Evolutionary conservation across 2,888 invertebrate genomes (phyloP), one percentile per base, ranked within the genome.

Genomic region (Drosophila merina): DNA sequence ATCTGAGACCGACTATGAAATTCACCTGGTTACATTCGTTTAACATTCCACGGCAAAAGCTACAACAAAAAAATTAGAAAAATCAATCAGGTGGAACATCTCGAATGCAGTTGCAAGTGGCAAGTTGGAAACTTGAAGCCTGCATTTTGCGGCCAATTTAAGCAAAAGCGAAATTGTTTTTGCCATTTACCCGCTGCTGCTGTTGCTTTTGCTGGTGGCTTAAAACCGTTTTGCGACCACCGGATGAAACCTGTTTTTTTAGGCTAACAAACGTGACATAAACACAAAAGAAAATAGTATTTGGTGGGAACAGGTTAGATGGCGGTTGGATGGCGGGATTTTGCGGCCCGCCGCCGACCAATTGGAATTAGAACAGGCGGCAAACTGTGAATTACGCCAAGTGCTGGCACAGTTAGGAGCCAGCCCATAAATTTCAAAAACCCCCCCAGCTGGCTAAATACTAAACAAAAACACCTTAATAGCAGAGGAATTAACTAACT

Each of bases 311-410:
- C 82, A 83, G 86, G 82, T 83, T 83, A 85, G 64, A 20, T 20
- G 20, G 51, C 78, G 54, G 48, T 63, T 36, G 6, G 67, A 55
- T 75, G 73, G 47, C 20, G 47, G 25, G 20, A 47, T 36, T 47
- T 38, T 38, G 38, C 20, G 7, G 14, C 40, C 20, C 44, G 30
- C 25, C 48, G 36, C 55, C 44, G 48, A 36, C 68, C 72, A 51
- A 83, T 78, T 72, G 86, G 62, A 84, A 84, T 86, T 84, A 84
- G 88, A 85, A 85, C 84, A 86, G 76, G 58, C 72, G 48, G 47
- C 8, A 75, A 80, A 83, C 88, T 74, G 86, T 86, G 78, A 80
- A 74, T 70, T 76, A 74, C 77, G 45, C 58, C 52, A 64, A 68
- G 74, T 59, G 58, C 45, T 72, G 72, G 72, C 70, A 72, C 72